These are phyloP conservation scores for Lasioglossum pauxillum DNA, from an alignment of 2,888 invertebrate genomes.

Conservation along the genomic window DNA sequence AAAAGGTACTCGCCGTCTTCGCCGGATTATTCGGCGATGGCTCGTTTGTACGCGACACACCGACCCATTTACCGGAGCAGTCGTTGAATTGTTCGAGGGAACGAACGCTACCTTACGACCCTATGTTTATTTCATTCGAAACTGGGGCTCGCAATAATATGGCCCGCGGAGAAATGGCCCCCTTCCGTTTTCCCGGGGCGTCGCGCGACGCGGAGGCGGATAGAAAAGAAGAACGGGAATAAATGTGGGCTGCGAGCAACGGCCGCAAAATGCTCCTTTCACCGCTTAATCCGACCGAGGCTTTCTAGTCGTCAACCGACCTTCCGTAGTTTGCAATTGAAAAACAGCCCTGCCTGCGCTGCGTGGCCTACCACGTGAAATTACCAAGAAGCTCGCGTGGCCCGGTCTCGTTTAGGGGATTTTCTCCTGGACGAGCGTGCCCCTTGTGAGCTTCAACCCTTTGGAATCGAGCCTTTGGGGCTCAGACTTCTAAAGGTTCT, in stretches of 20 bases:
- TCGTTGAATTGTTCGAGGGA: slow-evolving; percentile 23
- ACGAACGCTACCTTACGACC: slow-evolving; percentile 19
- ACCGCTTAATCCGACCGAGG: slow-evolving; percentile 9
- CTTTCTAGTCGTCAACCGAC: slow-evolving; percentile 6
- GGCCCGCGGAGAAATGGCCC: slow-evolving; percentile 8
- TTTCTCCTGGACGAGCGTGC: not conserved
- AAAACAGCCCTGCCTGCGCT: not conserved
- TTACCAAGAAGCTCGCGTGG: slow-evolving; percentile 23
- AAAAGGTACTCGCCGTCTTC: not conserved
- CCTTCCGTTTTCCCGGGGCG: not conserved
- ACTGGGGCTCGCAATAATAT: slow-evolving; percentile 24
- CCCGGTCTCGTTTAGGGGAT: slow-evolving; percentile 8
- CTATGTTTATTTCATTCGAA: slow-evolving; percentile 49
- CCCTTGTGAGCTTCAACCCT: slow-evolving; percentile 20
- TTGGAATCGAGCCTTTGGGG: slow-evolving; percentile 44
- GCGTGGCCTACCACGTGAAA: not conserved
- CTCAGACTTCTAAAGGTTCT: slow-evolving; percentile 26
- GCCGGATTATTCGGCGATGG: slow-evolving; percentile 1
- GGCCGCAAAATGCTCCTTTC: not conserved
- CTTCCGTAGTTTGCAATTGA: slow-evolving; percentile 28
- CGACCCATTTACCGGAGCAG: slow-evolving; percentile 29
- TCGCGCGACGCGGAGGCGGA: not conserved
- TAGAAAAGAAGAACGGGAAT: slow-evolving; percentile 14
- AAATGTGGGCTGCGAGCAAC: not conserved
- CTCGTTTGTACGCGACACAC: slow-evolving; percentile 10